Percentiles rank a stretch among this genome's conserved stretches.
phyloP scores from a whole-genome alignment of 2,797 vertebrate species.

The Enteromius fasciolatus region DNA sequence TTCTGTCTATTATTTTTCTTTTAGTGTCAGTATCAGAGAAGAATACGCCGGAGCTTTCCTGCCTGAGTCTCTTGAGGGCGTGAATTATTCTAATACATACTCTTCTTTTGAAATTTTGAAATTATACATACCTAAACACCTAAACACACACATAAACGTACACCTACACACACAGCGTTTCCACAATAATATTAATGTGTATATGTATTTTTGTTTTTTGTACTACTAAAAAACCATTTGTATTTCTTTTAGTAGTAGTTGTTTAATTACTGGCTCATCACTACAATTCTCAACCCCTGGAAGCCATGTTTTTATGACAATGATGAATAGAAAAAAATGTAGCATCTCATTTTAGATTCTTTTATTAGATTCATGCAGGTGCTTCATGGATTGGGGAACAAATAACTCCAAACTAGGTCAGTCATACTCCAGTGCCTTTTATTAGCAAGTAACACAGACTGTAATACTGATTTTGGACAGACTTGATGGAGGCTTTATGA shows the following conservation, averaged over 20 bases:
- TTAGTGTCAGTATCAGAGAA: background rate
- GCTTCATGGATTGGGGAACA: background rate
- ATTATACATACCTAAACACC: too few species aligned
- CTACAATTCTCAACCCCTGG: background rate
- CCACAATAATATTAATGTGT: too few species aligned
- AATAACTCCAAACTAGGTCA: conserved; percentile 31
- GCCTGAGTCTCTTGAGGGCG: background rate
- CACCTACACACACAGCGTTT: too few species aligned
- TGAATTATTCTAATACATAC: too few species aligned
- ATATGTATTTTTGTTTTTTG: too few species aligned
- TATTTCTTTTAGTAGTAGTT: background rate
- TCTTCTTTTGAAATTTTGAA: too few species aligned
- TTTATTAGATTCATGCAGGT: conserved; percentile 32
- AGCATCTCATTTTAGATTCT: background rate
- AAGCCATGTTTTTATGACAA: background rate
- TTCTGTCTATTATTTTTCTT: background rate
- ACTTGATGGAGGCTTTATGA: background rate
- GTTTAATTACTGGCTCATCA: background rate
- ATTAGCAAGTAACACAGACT: background rate
- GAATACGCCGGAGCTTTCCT: background rate
- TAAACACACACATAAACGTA: too few species aligned
- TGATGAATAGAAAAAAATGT: conserved; percentile 24
- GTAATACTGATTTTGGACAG: background rate
- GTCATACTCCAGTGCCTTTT: conserved; percentile 1
- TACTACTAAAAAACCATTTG: too few species aligned